Conservation (phyloP, 2,797 vertebrate genomes). For the Lepidocolaptes lacrymiger region DNA sequence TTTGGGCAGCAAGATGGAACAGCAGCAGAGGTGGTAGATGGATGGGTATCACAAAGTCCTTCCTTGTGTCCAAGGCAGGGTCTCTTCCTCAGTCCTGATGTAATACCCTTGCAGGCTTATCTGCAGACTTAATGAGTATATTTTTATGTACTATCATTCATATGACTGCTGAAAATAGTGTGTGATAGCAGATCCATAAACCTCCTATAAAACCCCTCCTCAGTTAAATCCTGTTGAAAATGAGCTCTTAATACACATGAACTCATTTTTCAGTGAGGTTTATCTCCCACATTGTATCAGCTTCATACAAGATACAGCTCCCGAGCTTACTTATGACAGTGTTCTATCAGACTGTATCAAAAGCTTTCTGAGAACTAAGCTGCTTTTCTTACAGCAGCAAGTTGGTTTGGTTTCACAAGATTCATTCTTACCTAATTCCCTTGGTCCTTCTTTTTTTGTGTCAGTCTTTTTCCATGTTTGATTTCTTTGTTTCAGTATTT, state of each 20-base stretch:
- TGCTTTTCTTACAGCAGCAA: background rate
- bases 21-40: background rate
- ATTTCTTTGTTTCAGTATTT: background rate
- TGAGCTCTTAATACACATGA: background rate
- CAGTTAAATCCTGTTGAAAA: background rate
- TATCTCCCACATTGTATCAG: background rate
- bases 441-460: background rate
- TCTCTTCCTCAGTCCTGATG: background rate
- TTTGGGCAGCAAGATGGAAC: background rate
- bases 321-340: background rate
- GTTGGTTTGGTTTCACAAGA: background rate
- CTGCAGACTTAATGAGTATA: background rate
- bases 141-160: background rate
- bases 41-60: background rate
- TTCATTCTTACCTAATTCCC: background rate
- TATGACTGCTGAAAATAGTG: background rate
- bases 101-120: background rate
- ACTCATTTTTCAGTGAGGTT: background rate
- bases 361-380: background rate
- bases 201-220: background rate
- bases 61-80: background rate
- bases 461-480: background rate
- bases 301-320: background rate
- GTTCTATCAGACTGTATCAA: background rate
- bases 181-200: background rate